Conservation (phyloP, 2,888 invertebrate species). For the Pilophorus perplexus region DNA sequence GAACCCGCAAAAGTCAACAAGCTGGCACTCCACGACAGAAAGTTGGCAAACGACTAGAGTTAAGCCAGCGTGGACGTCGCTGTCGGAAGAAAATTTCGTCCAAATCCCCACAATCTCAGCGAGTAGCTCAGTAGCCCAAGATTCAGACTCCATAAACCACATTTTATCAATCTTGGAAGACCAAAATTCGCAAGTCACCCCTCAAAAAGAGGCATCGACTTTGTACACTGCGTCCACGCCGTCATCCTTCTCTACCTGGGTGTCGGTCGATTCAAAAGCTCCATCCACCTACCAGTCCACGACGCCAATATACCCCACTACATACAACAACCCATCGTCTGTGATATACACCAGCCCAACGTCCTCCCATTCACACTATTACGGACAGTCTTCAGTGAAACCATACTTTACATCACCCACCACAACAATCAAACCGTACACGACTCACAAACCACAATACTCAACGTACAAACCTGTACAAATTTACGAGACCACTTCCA, state of each 20-base stretch:
- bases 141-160: conserved; percentile 53
- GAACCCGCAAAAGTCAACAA: conserved; percentile 43
- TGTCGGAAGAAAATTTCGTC: conserved; percentile 51
- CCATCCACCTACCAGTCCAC: conserved; percentile 33
- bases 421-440: conserved; percentile 23
- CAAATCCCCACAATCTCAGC: conserved; percentile 53
- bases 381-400: conserved; percentile 12
- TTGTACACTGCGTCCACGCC: conserved; percentile 42
- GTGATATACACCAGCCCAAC: conserved; percentile 8
- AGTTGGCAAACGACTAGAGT: conserved; percentile 43
- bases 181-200: background rate
- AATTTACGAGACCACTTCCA: conserved; percentile 2
- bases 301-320: conserved; percentile 21
- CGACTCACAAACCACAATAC: conserved; percentile 28
- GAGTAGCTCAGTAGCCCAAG: conserved; percentile 40
- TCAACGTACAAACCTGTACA: conserved; percentile 28
- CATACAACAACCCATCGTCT: background rate
- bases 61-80: conserved; percentile 40
- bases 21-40: conserved; percentile 44
- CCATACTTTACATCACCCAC: conserved; percentile 12
- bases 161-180: conserved; percentile 55
- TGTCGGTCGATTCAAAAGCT: conserved; percentile 50
- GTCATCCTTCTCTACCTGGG: conserved; percentile 52
- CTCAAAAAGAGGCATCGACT: conserved; percentile 22
- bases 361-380: conserved; percentile 5